Conservation (phyloP, 2,113 vertebrate species). For the Hippocampus abdominalis region DNA sequence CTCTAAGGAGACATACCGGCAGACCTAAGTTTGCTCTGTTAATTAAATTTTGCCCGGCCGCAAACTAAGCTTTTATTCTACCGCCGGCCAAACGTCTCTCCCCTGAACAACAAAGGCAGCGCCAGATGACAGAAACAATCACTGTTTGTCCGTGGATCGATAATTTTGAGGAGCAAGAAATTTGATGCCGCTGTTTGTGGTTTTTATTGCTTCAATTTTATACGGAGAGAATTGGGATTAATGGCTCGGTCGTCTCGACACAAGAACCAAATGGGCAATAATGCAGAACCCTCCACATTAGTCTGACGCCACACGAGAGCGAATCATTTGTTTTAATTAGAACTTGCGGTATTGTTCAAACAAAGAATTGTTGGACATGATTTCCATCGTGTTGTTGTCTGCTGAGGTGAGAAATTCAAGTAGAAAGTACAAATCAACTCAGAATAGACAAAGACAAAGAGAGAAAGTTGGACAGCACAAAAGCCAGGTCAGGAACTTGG, state of each 20-base stretch:
- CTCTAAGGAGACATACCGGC: conserved; percentile 73
- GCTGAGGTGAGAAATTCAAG: neutral
- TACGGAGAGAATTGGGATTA: conserved; percentile 78
- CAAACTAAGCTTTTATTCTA: conserved; percentile 76
- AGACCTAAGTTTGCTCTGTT: conserved; percentile 78
- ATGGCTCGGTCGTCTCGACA: conserved; percentile 54
- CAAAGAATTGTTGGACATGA: conserved; percentile 1
- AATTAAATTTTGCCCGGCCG: conserved; percentile 78
- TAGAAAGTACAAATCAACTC: neutral
- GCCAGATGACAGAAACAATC: conserved; percentile 71
- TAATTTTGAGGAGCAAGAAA: conserved; percentile 69
- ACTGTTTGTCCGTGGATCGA: conserved; percentile 73
- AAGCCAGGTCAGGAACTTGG: too few relatives aligned
- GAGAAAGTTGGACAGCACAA: too few relatives aligned
- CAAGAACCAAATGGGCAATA: conserved; percentile 68
- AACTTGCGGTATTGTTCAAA: conserved; percentile 56
- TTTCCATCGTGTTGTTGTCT: neutral
- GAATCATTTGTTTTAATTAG: conserved; percentile 67
- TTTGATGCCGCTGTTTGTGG: conserved; percentile 65
- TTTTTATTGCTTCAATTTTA: conserved; percentile 81
- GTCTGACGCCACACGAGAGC: conserved; percentile 55
- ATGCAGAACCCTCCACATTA: conserved; percentile 66
- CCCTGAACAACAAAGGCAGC: conserved; percentile 76
- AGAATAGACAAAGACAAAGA: too few relatives aligned
- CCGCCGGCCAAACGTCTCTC: conserved; percentile 77